A percentile compares a stretch with the other conserved stretches of the same genome.
Conservation (phyloP, 1,140 invertebrate species). For the Bombus fervidus region DNA sequence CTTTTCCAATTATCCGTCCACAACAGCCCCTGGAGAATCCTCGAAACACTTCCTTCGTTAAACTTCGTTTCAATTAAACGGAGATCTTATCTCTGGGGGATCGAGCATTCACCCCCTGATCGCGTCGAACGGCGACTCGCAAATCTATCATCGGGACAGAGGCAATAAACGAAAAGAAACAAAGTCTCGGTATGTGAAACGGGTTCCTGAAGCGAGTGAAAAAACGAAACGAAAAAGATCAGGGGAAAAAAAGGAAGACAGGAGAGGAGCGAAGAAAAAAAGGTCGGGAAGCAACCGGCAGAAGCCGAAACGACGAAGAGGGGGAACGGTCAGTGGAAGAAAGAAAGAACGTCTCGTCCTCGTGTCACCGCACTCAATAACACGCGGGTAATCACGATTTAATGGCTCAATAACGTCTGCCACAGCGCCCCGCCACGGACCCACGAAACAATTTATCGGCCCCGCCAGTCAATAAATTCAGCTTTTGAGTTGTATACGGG, state of each 20-base stretch:
- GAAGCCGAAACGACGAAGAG: neutral
- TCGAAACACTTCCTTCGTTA: neutral
- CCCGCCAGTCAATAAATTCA: conserved; percentile 78
- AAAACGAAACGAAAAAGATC: neutral
- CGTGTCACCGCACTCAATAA: conserved; percentile 77
- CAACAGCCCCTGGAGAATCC: neutral
- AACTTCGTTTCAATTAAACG: neutral
- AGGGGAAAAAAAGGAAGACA: neutral
- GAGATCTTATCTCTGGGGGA: too few species aligned
- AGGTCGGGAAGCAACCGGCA: neutral
- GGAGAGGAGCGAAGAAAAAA: neutral
- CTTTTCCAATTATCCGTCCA: neutral
- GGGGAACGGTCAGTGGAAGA: neutral
- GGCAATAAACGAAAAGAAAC: conserved; percentile 8
- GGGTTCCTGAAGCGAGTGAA: conserved; percentile 15
- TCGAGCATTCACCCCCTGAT: neutral
- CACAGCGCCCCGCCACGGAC: conserved; percentile 66
- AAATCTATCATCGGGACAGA: conserved; percentile 14
- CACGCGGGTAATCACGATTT: conserved; percentile 78
- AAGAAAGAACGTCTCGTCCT: conserved; percentile 64
- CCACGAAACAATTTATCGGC: conserved; percentile 77
- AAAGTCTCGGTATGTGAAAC: neutral
- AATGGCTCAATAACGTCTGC: conserved; percentile 80
- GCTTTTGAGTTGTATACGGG: conserved; percentile 73
- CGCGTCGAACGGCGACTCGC: neutral